Evolutionary conservation across 2,888 invertebrate genomes (phyloP), one percentile per base, ranked within the genome.

Genomic region (Himalopsyche anomala): DNA sequence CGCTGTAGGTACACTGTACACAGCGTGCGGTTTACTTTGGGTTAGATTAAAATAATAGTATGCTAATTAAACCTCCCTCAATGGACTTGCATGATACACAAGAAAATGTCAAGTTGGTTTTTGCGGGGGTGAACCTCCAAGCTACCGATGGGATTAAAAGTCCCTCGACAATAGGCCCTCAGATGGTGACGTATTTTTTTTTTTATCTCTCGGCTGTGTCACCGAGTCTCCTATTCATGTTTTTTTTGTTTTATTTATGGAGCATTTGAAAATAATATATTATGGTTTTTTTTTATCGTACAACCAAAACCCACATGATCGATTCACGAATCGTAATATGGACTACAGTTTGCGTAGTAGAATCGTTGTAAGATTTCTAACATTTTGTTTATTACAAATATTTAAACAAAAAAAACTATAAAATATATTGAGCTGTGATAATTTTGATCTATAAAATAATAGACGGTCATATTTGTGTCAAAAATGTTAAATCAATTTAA

Each of bases 31-130:
- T 74, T 74, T 74, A 74, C 74, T 74, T 74, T 74, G 74, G 74
- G 74, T 74, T 74, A 74, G 36, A 74, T 74, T 74, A 74, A 74
- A 74, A 74, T 74, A 74, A 74, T 74, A 74, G 74, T 74, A 74
- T 74, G 74, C 74, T 74, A 74, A 74, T 74, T 74, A 38, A 74
- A 38, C 74, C 74, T 74, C 74, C 74, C 74, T 74, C 74, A 74
- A 74, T 74, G 74, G 74, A 74, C 74, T 74, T 74, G 74, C 74
- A 74, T 74, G 74, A 74, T 74, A 74, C 74, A 11, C 74, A 74
- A 74, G 74, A 74, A 74, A 74, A 74, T 74, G 74, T 15, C 74
- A 74, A 74, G 74, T 74, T 74, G 74, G 38, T 74, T 74, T 74
- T 74, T 74, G 74, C 74, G 74, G 36, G 74, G 74, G 74, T 36